Evolutionary conservation across 2,113 vertebrate species (phyloP).

Genomic region (Delphinus delphis): DNA sequence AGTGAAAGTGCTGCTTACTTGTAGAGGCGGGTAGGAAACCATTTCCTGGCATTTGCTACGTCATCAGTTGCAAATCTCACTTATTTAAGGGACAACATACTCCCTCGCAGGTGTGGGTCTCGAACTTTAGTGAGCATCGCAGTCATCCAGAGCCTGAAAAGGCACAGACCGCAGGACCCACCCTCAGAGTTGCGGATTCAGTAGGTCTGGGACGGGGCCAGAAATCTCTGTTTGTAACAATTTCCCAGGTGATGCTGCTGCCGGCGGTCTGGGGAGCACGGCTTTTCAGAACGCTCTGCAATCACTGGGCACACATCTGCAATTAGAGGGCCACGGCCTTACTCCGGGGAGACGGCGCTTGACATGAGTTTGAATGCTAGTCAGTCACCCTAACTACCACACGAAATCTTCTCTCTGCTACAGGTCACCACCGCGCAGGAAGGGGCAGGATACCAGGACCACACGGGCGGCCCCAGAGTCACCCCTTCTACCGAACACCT

Average conservation of each 20-base stretch:
- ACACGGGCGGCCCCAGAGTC: neutral
- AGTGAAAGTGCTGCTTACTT: neutral
- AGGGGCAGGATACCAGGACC: neutral
- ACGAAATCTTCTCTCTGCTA: neutral
- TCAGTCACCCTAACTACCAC: neutral
- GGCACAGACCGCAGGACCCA: neutral
- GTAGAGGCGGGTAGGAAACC: neutral
- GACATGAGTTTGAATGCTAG: neutral
- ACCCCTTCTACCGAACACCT: neutral
- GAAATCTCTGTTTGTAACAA: neutral
- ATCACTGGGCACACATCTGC: neutral
- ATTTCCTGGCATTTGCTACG: neutral
- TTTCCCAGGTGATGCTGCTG: neutral
- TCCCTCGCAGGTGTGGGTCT: neutral
- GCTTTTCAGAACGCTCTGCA: neutral
- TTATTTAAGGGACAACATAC: neutral
- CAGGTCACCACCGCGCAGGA: neutral
- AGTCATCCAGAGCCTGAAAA: neutral
- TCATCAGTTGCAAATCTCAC: neutral
- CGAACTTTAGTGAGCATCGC: neutral
- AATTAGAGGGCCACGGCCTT: neutral
- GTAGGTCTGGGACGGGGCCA: too few relatives aligned
- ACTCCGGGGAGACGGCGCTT: neutral
- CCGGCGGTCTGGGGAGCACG: too few relatives aligned
- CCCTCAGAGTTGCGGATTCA: too few relatives aligned